These are phyloP conservation scores for Mormoops blainvillei DNA, from an alignment of 2,113 vertebrate species.

Conservation along the genomic window DNA sequence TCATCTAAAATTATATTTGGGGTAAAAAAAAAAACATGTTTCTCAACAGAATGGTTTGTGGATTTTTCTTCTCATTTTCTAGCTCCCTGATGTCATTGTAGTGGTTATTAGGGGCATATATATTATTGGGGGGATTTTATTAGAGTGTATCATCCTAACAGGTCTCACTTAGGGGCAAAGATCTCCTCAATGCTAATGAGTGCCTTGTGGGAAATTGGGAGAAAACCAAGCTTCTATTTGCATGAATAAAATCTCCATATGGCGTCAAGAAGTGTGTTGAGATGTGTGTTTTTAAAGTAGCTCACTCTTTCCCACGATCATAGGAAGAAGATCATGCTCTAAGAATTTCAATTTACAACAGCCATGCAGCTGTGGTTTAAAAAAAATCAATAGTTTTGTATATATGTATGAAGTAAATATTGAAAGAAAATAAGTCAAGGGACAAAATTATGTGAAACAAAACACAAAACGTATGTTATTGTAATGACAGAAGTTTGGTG, in stretches of 20 bases:
- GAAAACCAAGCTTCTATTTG: constrained; percentile 53
- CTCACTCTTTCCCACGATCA: constrained; percentile 61
- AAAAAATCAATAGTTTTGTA: constrained; percentile 2
- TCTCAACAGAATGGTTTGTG: neutral
- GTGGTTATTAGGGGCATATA: neutral
- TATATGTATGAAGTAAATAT: neutral
- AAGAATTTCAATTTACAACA: constrained; percentile 66
- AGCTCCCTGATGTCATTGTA: neutral
- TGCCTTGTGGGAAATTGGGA: constrained; percentile 41
- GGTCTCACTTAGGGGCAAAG: neutral
- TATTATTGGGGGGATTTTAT: neutral
- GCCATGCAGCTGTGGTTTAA: constrained; percentile 45
- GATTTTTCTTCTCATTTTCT: neutral
- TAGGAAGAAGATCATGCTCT: constrained; percentile 57
- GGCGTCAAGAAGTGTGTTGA: constrained; percentile 54
- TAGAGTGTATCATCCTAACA: neutral
- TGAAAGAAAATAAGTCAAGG: constrained; percentile 5
- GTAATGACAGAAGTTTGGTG: neutral
- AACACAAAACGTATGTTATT: neutral
- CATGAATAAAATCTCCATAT: constrained; percentile 66
- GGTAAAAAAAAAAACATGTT: neutral
- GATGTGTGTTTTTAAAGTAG: constrained; percentile 62
- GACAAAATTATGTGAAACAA: neutral
- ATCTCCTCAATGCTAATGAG: neutral
- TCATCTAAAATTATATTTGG: neutral